Percentiles rank a stretch among this genome's conserved stretches.
Evolutionary conservation across 2,113 vertebrate species (phyloP).

Genomic region (Microcebus lehilahytsara): DNA sequence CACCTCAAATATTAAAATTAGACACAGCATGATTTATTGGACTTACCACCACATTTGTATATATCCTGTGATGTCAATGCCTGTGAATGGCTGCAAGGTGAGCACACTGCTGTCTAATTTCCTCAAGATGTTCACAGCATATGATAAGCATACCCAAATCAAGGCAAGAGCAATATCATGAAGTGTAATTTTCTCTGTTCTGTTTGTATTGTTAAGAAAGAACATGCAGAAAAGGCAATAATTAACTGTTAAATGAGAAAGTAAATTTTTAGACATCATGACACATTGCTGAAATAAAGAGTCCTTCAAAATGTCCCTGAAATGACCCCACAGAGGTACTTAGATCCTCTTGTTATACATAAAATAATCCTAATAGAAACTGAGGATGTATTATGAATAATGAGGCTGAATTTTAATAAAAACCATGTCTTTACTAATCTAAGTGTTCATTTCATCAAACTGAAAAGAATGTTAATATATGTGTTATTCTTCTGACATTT

Average conservation of each 20-base stretch:
- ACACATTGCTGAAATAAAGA: neutral
- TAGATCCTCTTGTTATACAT: neutral
- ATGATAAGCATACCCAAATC: neutral
- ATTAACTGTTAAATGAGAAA: neutral
- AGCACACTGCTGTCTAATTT: neutral
- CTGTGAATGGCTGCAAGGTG: neutral
- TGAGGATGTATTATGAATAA: conserved; percentile 33
- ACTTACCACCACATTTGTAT: neutral
- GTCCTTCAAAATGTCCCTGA: conserved; percentile 20
- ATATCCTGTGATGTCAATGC: neutral
- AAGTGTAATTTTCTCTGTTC: neutral
- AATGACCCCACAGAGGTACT: neutral
- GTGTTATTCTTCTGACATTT: conserved; percentile 42
- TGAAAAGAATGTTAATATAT: conserved; percentile 53
- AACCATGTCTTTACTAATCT: conserved; percentile 35
- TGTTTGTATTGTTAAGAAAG: neutral
- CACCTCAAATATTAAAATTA: neutral
- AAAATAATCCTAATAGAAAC: conserved; percentile 20
- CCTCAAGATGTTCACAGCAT: neutral
- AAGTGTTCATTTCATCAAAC: conserved; percentile 47
- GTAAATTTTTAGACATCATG: neutral
- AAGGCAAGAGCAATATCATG: neutral
- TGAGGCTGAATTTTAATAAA: conserved; percentile 53
- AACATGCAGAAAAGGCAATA: neutral
- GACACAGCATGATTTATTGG: neutral